Evolutionary conservation across 1,140 invertebrate genomes (phyloP).

Genomic region (Zaprionus davidi): DNA sequence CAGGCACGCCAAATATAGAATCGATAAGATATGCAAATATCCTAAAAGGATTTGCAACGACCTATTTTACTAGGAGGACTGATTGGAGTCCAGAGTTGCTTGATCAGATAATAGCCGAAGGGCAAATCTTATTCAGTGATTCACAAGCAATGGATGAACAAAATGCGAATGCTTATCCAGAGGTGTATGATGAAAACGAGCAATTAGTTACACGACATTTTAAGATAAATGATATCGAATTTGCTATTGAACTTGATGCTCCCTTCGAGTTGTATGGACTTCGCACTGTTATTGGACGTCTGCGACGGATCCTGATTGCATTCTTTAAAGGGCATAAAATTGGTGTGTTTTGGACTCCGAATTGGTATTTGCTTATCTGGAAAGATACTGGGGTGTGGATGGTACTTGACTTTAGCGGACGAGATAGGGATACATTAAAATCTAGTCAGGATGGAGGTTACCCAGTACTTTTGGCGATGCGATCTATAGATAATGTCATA

Average conservation of each 20-base stretch:
- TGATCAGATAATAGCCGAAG: slow-evolving; percentile 54
- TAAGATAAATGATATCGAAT: slow-evolving; percentile 68
- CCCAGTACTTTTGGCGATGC: slow-evolving; percentile 50
- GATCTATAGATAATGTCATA: slow-evolving; percentile 64
- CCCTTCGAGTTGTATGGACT: slow-evolving; percentile 54
- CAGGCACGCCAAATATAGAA: slow-evolving; percentile 42
- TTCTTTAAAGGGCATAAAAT: slow-evolving; percentile 54
- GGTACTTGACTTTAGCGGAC: slow-evolving; percentile 65
- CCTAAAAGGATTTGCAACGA: slow-evolving; percentile 58
- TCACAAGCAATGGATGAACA: slow-evolving; percentile 53
- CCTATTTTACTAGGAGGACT: slow-evolving; percentile 59
- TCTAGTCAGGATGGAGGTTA: slow-evolving; percentile 38
- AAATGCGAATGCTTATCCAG: slow-evolving; percentile 32
- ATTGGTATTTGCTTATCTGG: slow-evolving; percentile 67
- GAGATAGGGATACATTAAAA: slow-evolving; percentile 45
- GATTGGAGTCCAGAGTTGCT: slow-evolving; percentile 58
- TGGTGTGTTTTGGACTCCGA: slow-evolving; percentile 50
- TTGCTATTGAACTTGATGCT: slow-evolving; percentile 59
- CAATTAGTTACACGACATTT: slow-evolving; percentile 58
- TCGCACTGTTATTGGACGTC: slow-evolving; percentile 19
- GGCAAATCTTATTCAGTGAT: slow-evolving; percentile 57
- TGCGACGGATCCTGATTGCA: slow-evolving; percentile 43
- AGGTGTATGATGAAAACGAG: slow-evolving; percentile 65
- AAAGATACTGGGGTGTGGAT: slow-evolving; percentile 67
- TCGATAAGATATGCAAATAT: slow-evolving; percentile 47